Evolutionary conservation across 2,113 vertebrate species (phyloP).

Genomic region (Megalops atlanticus): DNA sequence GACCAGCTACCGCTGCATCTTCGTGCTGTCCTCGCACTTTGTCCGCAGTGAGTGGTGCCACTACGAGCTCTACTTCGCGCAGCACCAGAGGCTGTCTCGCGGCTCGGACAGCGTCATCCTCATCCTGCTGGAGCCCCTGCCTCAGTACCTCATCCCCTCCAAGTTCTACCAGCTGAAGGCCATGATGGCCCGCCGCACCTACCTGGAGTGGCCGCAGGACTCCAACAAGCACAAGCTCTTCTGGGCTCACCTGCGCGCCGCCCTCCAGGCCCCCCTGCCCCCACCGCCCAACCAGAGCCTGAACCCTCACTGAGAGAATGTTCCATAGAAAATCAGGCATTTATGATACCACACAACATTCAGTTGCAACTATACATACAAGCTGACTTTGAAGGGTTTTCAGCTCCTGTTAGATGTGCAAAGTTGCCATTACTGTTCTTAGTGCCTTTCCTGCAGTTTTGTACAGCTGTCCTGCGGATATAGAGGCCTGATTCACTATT

Average conservation of each 20-base stretch:
- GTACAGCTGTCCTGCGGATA: too few species aligned
- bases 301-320: neutral
- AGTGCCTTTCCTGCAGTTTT: too few species aligned
- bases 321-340: neutral
- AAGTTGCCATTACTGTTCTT: too few species aligned
- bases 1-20: conserved; percentile 83
- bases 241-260: conserved; percentile 83
- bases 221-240: conserved; percentile 79
- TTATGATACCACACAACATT: neutral
- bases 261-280: conserved; percentile 64
- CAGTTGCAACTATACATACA: too few species aligned
- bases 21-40: conserved; percentile 86
- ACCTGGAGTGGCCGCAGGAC: conserved; percentile 86
- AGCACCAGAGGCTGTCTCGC: conserved; percentile 75
- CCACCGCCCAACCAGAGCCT: neutral
- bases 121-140: conserved; percentile 84
- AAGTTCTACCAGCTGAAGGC: conserved; percentile 83
- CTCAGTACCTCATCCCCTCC: conserved; percentile 77
- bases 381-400: too few species aligned
- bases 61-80: conserved; percentile 91
- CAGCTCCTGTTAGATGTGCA: too few species aligned
- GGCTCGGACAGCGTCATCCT: conserved; percentile 76
- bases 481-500: too few species aligned
- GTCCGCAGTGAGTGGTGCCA: conserved; percentile 94
- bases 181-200: conserved; percentile 81